A percentile compares a stretch with the other conserved stretches of the same genome.
These are phyloP conservation scores for Lontra canadensis DNA, from an alignment of 2,113 vertebrate species.

Conservation along the genomic window DNA sequence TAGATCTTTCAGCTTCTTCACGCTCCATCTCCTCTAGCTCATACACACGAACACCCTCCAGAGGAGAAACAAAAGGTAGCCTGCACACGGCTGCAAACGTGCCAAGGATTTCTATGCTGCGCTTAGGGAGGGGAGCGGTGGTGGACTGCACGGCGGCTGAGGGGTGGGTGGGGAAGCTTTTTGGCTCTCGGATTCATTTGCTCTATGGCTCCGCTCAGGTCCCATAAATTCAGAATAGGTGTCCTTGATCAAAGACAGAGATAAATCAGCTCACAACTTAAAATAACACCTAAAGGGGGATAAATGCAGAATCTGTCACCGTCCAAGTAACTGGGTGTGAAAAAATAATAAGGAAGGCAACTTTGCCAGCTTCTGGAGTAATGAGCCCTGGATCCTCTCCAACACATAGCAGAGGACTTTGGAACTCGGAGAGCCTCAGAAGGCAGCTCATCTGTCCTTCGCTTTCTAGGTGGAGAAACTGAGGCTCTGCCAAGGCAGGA, in stretches of 20 bases:
- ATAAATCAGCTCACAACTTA: background rate
- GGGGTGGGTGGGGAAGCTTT: rapidly evolving
- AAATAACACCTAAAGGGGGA: background rate
- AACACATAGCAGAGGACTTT: background rate
- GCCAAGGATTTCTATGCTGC: background rate
- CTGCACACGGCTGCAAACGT: background rate
- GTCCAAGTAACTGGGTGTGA: constrained; percentile 8
- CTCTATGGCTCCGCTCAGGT: background rate
- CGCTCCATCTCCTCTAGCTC: constrained; percentile 27
- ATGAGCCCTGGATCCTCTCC: background rate
- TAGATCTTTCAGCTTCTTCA: constrained; percentile 73
- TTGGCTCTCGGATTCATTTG: background rate
- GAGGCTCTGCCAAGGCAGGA: background rate
- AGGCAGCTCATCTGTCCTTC: background rate
- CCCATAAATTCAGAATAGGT: background rate
- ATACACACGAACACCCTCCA: background rate
- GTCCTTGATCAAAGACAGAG: constrained; percentile 38
- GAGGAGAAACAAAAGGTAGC: constrained; percentile 51
- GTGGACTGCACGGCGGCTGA: background rate
- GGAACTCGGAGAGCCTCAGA: background rate
- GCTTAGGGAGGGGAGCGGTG: background rate
- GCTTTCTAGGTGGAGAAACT: background rate
- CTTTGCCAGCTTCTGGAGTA: background rate
- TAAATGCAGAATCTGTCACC: background rate
- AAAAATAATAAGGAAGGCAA: background rate